phyloP scores from a whole-genome alignment of 2,797 vertebrate genomes.

The Coracias cyanogaster region DNA sequence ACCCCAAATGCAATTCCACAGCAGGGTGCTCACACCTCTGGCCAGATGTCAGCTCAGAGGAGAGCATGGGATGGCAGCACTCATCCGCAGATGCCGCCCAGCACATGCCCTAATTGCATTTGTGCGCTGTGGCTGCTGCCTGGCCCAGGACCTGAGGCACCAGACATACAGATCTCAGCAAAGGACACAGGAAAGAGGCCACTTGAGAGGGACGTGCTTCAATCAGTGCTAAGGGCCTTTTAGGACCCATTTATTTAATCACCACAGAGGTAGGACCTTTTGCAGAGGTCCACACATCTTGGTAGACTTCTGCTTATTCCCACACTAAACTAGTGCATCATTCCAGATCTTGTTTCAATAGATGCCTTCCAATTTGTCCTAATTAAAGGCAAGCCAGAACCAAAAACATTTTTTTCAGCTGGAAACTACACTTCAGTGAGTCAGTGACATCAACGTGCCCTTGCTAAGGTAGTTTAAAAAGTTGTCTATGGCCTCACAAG shows the following conservation, averaged over 20 bases:
- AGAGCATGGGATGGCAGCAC: accelerated
- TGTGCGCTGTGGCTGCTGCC: neutral
- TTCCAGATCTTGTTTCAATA: accelerated
- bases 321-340: neutral
- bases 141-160: neutral
- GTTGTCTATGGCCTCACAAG: neutral
- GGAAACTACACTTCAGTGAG: neutral
- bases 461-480: neutral
- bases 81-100: neutral
- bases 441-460: neutral
- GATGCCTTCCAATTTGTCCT: neutral
- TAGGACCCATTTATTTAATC: neutral
- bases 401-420: neutral
- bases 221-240: neutral
- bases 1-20: neutral
- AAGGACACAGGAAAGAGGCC: neutral
- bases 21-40: neutral
- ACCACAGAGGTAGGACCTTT: neutral
- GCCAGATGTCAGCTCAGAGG: neutral
- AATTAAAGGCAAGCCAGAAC: neutral
- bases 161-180: neutral
- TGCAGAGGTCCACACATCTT: neutral
- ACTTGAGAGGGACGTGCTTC: neutral
- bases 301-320: neutral
- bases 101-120: accelerated